Base-by-base conservation (phyloP, 1,140 invertebrate species). In the Teleopsis dalmanni region DNA sequence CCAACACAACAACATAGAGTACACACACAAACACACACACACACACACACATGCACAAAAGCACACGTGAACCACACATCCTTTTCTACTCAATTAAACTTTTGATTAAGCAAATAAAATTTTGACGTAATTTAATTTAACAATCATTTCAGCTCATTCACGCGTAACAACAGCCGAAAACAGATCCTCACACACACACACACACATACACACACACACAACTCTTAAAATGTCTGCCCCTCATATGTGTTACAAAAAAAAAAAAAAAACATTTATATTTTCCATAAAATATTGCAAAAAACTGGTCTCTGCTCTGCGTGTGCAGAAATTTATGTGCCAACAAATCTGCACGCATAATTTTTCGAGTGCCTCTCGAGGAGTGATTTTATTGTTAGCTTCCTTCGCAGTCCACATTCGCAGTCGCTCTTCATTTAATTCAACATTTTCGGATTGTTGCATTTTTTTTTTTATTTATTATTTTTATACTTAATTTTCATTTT, bases 261-360 rank as follows among this genome's bases (percentile, higher is more conserved):
- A 31, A 31, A 27, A 10, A 27, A 22, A 43, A 27, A 29, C 27
- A 43, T 43, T 43, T 43, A n/a, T n/a, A n/a, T n/a, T n/a, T n/a
- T n/a, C n/a, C n/a, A n/a, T n/a, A n/a, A n/a, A n/a, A n/a, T n/a
- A n/a, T n/a, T n/a, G n/a, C n/a, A n/a, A n/a, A n/a, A n/a, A n/a
- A n/a, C n/a, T n/a, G n/a, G n/a, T n/a, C n/a, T n/a, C n/a, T n/a
- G n/a, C n/a, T n/a, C n/a, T n/a, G n/a, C n/a, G n/a, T n/a, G n/a
- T n/a, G n/a, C n/a, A n/a, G n/a, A n/a, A n/a, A n/a, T n/a, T n/a
- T n/a, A n/a, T 43, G 41, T 43, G 41, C 16, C 31, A 29, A 18
- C 26, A 31, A 11, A 37, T 52, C 59, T 56, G 59, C 59, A 63
- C 53, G 61, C 61, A 63, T 63, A 61, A 64, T 63, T 63, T 63